These are phyloP conservation scores for Falco rusticolus DNA, from an alignment of 2,797 vertebrate genomes.

Conservation along the genomic window DNA sequence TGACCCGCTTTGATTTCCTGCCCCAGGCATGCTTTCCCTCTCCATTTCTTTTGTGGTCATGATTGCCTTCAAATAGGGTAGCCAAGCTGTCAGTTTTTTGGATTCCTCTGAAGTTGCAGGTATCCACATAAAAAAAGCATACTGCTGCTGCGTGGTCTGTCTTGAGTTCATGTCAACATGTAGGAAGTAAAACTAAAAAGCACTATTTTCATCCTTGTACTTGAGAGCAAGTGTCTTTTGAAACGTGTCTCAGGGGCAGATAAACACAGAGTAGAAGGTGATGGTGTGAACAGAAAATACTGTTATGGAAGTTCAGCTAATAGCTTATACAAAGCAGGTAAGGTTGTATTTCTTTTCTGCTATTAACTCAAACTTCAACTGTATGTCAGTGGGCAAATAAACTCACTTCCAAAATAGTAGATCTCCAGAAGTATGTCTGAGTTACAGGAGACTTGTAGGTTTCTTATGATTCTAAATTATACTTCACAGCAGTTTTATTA, in stretches of 20 bases:
- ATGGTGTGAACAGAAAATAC: not conserved
- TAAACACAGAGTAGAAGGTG: not conserved
- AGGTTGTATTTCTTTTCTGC: not conserved
- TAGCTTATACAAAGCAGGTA: not conserved
- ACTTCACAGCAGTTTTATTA: conserved; percentile 17
- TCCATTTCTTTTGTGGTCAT: accelerated
- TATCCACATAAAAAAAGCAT: not conserved
- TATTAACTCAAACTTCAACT: not conserved
- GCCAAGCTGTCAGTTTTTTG: not conserved
- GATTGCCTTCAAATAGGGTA: not conserved
- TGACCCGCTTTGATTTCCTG: not conserved
- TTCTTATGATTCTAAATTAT: conserved; percentile 34
- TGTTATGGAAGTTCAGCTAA: not conserved
- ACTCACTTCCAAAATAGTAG: not conserved
- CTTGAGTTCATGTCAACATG: not conserved
- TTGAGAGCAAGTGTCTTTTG: conserved; percentile 9
- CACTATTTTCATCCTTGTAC: not conserved
- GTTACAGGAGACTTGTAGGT: not conserved
- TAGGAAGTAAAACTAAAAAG: conserved; percentile 6
- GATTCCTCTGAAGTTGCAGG: not conserved
- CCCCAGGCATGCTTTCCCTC: not conserved
- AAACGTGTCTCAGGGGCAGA: not conserved
- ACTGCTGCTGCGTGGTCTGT: not conserved
- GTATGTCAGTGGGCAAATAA: not conserved
- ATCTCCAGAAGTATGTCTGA: not conserved